These are phyloP conservation scores for Palythoa heliodiscus DNA, from an alignment of 92 coral and sea anemone species.

Conservation along the genomic window DNA sequence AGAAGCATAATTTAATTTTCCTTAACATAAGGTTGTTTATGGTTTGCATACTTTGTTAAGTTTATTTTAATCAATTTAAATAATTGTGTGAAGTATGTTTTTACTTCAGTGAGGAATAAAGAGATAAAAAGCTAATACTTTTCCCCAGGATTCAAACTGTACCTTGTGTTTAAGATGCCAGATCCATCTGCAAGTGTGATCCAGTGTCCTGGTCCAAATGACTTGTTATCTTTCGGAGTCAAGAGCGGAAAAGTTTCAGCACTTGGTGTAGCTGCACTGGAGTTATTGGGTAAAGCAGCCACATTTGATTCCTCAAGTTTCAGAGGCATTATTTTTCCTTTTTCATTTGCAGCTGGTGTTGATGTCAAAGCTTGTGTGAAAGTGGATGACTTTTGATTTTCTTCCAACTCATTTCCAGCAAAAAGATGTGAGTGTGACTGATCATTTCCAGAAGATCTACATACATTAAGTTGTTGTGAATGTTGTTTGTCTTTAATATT, in stretches of 20 bases:
- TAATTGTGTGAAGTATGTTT: background rate
- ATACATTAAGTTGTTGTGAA: background rate
- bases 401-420: background rate
- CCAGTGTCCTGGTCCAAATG: constrained; percentile 71
- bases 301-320: constrained; percentile 48
- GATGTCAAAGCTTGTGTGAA: constrained; percentile 60
- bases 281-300: background rate
- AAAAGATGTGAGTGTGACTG: background rate
- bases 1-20: too few relatives aligned
- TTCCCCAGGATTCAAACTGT: background rate
- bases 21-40: too few relatives aligned
- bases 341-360: constrained; percentile 66
- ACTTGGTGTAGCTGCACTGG: background rate
- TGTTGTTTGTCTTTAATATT: background rate
- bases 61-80: background rate
- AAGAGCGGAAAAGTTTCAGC: constrained; percentile 39
- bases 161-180: constrained; percentile 94
- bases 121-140: background rate
- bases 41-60: too few relatives aligned
- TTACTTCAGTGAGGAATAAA: background rate
- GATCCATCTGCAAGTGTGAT: constrained; percentile 93
- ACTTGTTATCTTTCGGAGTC: constrained; percentile 66
- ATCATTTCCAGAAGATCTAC: background rate
- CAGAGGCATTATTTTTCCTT: constrained; percentile 52
- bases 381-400: background rate